Conservation (phyloP, 2,113 vertebrate species). For the Calidris pygmaea region DNA sequence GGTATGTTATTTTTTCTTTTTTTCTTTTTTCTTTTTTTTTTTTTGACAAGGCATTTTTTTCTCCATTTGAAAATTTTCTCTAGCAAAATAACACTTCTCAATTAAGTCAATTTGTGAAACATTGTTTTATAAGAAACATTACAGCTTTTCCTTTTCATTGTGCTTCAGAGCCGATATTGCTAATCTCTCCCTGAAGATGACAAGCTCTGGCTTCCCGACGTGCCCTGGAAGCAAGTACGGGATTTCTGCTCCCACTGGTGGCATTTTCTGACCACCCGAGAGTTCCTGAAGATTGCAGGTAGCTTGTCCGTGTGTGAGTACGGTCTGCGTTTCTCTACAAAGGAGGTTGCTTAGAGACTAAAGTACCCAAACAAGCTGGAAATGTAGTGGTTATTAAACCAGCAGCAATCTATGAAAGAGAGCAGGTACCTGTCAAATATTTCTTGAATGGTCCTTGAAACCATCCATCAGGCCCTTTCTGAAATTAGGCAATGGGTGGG, state of each 20-base stretch:
- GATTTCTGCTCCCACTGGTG: background rate
- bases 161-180: background rate
- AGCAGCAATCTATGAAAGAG: background rate
- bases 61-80: background rate
- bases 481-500: background rate
- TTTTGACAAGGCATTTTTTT: background rate
- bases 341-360: background rate
- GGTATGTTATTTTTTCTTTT: background rate
- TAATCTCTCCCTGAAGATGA: background rate
- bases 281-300: background rate
- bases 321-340: background rate
- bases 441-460: background rate
- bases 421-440: background rate
- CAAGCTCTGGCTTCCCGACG: accelerated
- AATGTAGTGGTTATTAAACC: background rate
- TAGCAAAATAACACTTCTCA: background rate
- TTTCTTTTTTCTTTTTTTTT: background rate
- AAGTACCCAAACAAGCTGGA: background rate
- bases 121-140: background rate
- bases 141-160: background rate
- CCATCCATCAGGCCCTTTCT: conserved; percentile 7
- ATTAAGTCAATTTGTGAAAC: background rate
- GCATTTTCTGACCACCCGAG: background rate
- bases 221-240: accelerated
- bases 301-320: background rate